Evolutionary conservation across 2,797 vertebrate species (phyloP), one percentile per base, ranked within the genome.

Genomic region (Xyrichtys novacula): DNA sequence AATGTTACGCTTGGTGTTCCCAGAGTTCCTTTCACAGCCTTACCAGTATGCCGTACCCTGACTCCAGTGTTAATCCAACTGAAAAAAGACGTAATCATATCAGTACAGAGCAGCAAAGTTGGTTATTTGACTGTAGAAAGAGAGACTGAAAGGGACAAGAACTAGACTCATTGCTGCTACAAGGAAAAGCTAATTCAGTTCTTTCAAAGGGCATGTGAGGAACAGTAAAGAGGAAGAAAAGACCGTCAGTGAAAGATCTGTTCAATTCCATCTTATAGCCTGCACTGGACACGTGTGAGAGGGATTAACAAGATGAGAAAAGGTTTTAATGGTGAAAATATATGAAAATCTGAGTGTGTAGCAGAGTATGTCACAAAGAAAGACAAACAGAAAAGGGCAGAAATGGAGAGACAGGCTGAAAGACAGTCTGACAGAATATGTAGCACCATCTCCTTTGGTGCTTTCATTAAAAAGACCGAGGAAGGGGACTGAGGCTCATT

Each of bases 71-170:
- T 87, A 88, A 91, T 84, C 84, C 82, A 65, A 52, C 85, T 78
- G 83, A 88, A 89, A 87, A 83, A 70, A 58, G 87, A 53, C 1
- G 70, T 85, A 90, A 91, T 92, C 85, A 88, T 90, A 92, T 90
- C 84, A 82, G 79, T 48, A 66, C 81, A 64, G 80, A 87, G 89
- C 83, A 87, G 88, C 76, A 89, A 90, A 91, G 86, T 91, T 81
- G 85, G 80, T 89, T 92, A 88, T 91, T 88, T 80, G 81, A 89
- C 63, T 48, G 88, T 63, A 88, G 82, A 88, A 88, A 88, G 69
- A 90, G 85, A 79, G 84, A 85, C 80, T 86, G 78, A 88, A 89
- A 84, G 72, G 83, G 77, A 89, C 84, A 80, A 82, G 86, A 88
- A 81, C 59, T 62, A 80, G 83, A 65, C 83, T 84, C 77, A 78